phyloP scores from a whole-genome alignment of 2,113 vertebrate species.

The Tinamus guttatus region DNA sequence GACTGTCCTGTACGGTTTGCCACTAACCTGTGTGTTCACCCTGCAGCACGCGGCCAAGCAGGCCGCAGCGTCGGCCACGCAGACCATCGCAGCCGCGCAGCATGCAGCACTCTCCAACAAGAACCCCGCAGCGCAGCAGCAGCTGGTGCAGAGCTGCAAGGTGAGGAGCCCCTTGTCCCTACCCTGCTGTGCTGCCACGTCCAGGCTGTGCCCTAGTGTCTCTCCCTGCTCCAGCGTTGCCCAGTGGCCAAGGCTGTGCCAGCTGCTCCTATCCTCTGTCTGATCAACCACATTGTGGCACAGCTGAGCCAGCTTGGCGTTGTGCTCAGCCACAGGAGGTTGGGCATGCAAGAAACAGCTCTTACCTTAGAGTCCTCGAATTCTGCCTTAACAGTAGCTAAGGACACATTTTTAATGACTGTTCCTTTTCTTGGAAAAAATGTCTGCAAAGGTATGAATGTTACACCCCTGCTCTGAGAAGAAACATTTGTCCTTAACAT shows the following conservation, averaged over 20 bases:
- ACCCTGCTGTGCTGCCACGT: background rate
- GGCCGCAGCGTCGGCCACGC: conserved; percentile 92
- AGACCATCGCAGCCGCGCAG: conserved; percentile 93
- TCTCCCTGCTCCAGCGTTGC: background rate
- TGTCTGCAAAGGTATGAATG: background rate
- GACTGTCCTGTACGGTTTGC: background rate
- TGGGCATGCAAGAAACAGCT: background rate
- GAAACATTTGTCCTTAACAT: background rate
- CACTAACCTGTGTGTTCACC: background rate
- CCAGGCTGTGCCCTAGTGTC: background rate
- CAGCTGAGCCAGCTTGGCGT: background rate
- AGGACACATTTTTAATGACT: background rate
- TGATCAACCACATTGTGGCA: accelerated
- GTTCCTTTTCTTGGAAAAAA: background rate
- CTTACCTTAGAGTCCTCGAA: background rate
- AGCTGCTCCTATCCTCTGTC: accelerated
- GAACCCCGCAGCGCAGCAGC: conserved; percentile 92
- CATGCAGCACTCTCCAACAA: conserved; percentile 90
- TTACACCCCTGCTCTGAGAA: background rate
- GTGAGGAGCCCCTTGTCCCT: conserved; percentile 60
- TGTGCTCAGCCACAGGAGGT: accelerated
- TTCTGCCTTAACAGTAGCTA: background rate
- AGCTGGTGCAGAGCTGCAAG: conserved; percentile 97
- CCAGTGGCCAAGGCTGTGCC: background rate
- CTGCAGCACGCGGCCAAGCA: conserved; percentile 92